Base-by-base conservation (phyloP, 2,888 invertebrate species). In the Minunthozetes semirufus region DNA sequence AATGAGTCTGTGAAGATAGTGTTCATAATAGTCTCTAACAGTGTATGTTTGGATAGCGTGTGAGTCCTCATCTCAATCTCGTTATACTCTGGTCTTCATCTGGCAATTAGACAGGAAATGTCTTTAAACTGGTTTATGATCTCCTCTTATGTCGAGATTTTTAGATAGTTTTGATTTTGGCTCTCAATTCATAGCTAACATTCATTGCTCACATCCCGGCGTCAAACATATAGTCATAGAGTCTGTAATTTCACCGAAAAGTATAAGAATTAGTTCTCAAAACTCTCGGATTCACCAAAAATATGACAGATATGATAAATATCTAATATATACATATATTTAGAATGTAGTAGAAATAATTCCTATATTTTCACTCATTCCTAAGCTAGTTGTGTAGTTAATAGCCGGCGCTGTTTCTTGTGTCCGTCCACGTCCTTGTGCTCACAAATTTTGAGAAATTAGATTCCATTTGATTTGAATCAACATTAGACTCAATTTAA, bases 1-100 rank as follows among this genome's bases (percentile, higher is more conserved):
- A 68, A 68, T 68, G 68, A 68, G 68, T 68, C 63, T 63, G 33
- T 42, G 68, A 61, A 68, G 68, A 68, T 68, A 68, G 22, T 38
- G 46, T 46, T 68, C 46, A 38, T 68, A 68, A 19, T 38, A 19
- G 17, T 27, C 13, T 19, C n/a, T n/a, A n/a, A n/a, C n/a, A 63
- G n/a, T 22, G n/a, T 27, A 66, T 66, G 66, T 68, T 42, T 68
- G 46, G 33, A 33, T 68, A 68, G 68, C 68, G 68, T 68, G 68
- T 68, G 68, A 68, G 38, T 11, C 33, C 17, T 61, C 61, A 33
- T 61, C 61, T 61, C 61, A 61, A 33, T 27, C 25, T 61, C 61
- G n/a, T 61, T 61, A 9, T 68, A 68, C 42, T 33, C 68, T 68
- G 17, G 5, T 68, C 33, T 68, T 68, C 42, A 68, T 68, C 38